Conservation (phyloP, 2,797 vertebrate genomes). For the Amblyraja radiata region DNA sequence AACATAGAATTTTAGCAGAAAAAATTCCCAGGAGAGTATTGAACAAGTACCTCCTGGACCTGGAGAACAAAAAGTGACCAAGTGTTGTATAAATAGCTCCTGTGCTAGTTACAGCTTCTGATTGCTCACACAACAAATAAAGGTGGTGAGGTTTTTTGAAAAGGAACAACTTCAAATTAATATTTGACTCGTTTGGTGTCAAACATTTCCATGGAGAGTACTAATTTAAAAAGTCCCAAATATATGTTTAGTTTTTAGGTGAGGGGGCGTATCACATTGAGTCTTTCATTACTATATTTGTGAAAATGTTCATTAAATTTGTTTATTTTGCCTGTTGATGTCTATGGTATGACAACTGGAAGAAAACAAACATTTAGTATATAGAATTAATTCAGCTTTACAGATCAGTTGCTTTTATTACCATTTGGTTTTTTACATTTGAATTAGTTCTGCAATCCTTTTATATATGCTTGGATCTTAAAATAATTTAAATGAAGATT, state of each 20-base stretch:
- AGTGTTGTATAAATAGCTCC: neutral
- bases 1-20: neutral
- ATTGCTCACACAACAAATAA: neutral
- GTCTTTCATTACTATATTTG: neutral
- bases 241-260: neutral
- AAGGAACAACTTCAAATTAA: neutral
- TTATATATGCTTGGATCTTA: neutral
- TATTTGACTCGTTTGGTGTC: neutral
- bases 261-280: neutral
- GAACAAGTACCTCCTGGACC: too few species aligned
- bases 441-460: neutral
- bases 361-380: neutral
- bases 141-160: neutral
- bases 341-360: neutral
- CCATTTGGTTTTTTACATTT: neutral
- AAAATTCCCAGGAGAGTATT: neutral
- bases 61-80: neutral
- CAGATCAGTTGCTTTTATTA: neutral
- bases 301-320: neutral
- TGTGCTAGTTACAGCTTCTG: neutral
- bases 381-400: neutral
- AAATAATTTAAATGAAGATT: neutral
- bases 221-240: neutral
- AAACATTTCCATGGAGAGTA: neutral
- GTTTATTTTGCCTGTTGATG: neutral